Evolutionary conservation across 1,140 invertebrate species (phyloP), one percentile per base, ranked within the genome.

Genomic region (Lethrus apterus): DNA sequence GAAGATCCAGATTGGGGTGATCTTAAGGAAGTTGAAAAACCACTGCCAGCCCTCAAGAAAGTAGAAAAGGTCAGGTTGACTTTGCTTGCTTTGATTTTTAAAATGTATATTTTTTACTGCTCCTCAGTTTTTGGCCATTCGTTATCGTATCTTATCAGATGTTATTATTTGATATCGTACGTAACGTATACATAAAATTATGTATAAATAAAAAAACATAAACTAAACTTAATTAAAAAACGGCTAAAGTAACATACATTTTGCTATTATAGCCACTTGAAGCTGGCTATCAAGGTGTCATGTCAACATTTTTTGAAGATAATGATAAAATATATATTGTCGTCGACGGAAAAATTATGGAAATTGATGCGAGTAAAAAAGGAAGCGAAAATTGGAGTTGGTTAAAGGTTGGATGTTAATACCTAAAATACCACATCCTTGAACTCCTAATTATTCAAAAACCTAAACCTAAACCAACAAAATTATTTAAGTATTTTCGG

Each of bases 1-100:
- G 83, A 84, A 33, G 90, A 93, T 56, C 83, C 84, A 20, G 88
- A 95, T 66, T 93, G 87, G 80, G 90, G 89, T 51, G 84, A 92
- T 58, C 76, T 97, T 34, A 96, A 97, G 71, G 91, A 94, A 70
- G 80, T 81, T 4, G 90, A 94, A 68, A 89, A 92, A 68, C 80
- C 80, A 50, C 72, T 84, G 51, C 88, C 88, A 46, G 76, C 83
- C 13, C 75, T 92, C 48, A 92, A 91, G 70, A 92, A 91, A 78
- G 87, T 91, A 24, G 89, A 93, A 76, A 90, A 79, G 86, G 89
- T 93, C 80, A 73, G 68, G 51, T 41, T 51, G 9, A 41, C 33
- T 31, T 45, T 47, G 20, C 38, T 40, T 24, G 20, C 4, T 15
- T 17, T n/a, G 19, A 9, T 36, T 8, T 36, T 36, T 36, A 13